Conservation (phyloP, 1,140 invertebrate species). For the Ceratosolen fusciceps region DNA sequence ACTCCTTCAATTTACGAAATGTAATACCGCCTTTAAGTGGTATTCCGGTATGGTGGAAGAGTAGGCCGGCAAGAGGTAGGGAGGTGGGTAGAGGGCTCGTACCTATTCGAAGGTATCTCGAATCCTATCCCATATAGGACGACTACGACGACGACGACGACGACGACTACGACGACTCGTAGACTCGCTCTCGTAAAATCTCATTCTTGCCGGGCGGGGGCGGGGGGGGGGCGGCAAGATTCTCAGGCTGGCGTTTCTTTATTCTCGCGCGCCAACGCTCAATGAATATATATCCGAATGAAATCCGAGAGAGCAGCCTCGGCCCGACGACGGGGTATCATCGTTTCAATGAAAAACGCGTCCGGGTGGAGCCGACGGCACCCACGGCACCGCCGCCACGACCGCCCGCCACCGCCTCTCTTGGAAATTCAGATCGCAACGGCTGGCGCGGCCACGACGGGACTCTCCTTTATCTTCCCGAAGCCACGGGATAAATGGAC, state of each 20-base stretch:
- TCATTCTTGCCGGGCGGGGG: constrained; percentile 54
- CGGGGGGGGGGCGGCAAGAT: too few relatives aligned
- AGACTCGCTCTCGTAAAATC: constrained; percentile 46
- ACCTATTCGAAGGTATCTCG: too few relatives aligned
- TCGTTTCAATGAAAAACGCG: constrained; percentile 43
- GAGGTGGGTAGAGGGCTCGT: too few relatives aligned
- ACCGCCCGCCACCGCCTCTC: too few relatives aligned
- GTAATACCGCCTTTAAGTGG: constrained; percentile 48
- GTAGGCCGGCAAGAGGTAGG: too few relatives aligned
- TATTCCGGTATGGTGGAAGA: too few relatives aligned
- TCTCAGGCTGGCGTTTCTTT: constrained; percentile 39
- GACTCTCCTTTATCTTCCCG: not conserved
- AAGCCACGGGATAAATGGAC: too few relatives aligned
- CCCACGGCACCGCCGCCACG: too few relatives aligned
- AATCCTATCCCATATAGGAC: too few relatives aligned
- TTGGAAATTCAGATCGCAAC: constrained; percentile 34
- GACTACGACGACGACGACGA: not conserved
- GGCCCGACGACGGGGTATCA: constrained; percentile 21
- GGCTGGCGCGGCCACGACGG: not conserved
- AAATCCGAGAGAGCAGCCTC: constrained; percentile 18
- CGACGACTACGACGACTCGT: not conserved
- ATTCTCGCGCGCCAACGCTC: constrained; percentile 29
- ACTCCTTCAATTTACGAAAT: constrained; percentile 48
- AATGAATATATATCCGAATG: constrained; percentile 41
- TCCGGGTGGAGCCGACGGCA: not conserved